Conservation (phyloP, 1,140 invertebrate species). For the Plutomurus gul region DNA sequence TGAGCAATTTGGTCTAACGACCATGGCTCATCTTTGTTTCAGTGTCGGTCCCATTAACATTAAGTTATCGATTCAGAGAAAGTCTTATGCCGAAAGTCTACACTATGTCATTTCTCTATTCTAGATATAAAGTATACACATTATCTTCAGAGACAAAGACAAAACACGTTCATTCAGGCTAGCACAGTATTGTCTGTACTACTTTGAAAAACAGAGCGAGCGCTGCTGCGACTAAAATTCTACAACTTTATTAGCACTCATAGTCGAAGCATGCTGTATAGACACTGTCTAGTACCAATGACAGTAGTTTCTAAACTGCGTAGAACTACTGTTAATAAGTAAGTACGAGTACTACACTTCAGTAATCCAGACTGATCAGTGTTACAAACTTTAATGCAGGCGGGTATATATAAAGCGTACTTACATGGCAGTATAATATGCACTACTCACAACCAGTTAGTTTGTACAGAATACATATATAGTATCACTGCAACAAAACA, state of each 20-base stretch:
- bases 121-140: neutral
- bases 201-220: neutral
- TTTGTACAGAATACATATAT: no score
- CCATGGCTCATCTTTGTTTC: conserved; percentile 41
- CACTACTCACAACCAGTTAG: neutral
- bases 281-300: neutral
- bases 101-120: neutral
- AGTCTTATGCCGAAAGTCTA: neutral
- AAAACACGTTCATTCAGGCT: neutral
- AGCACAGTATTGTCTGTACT: neutral
- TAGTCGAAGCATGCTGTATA: no score
- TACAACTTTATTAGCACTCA: no score
- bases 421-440: neutral
- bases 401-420: neutral
- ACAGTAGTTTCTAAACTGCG: neutral
- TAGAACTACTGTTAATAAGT: neutral
- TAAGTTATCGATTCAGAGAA: conserved; percentile 22
- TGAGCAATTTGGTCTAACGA: conserved; percentile 40
- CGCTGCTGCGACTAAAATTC: no score
- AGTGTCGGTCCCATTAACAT: conserved; percentile 35
- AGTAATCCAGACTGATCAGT: neutral
- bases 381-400: conserved; percentile 17
- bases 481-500: neutral
- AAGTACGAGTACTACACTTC: neutral
- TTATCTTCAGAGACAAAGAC: neutral